Percentiles rank a stretch among this genome's conserved stretches.
phyloP scores from a whole-genome alignment of 1,140 invertebrate genomes.

The Triops cancriformis region DNA sequence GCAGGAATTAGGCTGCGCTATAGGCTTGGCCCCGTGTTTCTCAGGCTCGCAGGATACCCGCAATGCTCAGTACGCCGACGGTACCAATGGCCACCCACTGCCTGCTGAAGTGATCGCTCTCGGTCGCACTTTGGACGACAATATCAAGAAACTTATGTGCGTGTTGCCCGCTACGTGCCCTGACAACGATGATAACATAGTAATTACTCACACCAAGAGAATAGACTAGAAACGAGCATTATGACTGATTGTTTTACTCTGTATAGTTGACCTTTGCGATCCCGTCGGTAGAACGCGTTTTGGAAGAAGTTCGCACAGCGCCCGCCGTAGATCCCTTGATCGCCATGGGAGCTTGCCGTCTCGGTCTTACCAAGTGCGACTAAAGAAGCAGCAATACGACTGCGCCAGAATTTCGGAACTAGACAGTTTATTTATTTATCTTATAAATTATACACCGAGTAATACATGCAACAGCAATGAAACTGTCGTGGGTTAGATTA shows the following conservation, averaged over 20 bases:
- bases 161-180: background rate
- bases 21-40: background rate
- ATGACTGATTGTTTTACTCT: no score
- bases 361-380: background rate
- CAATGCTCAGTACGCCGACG: background rate
- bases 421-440: no score
- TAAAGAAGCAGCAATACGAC: background rate
- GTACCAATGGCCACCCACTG: background rate
- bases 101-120: background rate
- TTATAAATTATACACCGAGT: no score
- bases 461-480: no score
- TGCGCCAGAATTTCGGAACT: no score
- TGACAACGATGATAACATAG: background rate
- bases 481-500: no score
- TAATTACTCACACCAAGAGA: background rate
- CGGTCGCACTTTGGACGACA: background rate
- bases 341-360: background rate
- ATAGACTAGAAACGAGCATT: background rate
- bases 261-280: background rate
- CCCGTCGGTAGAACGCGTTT: background rate
- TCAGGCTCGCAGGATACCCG: background rate
- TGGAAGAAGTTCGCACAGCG: background rate
- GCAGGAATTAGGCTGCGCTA: background rate
- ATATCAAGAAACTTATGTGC: background rate
- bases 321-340: background rate